phyloP scores from a whole-genome alignment of 2,797 vertebrate species.

The Sebastes itinus region DNA sequence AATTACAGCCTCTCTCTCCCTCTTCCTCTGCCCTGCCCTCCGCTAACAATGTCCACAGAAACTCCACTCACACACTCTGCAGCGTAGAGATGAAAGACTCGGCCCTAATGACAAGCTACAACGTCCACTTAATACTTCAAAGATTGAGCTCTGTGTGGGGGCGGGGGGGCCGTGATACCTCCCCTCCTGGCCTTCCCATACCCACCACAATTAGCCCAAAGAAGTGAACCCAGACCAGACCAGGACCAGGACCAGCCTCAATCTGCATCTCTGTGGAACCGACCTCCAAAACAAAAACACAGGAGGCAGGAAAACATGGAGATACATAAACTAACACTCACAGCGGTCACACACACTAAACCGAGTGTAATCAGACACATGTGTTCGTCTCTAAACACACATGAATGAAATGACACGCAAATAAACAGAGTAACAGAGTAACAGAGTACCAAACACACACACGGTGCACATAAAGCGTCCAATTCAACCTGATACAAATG shows the following conservation, averaged over 20 bases:
- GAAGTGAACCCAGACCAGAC: conserved; percentile 41
- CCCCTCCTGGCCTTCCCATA: conserved; percentile 17
- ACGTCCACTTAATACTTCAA: conserved; percentile 78
- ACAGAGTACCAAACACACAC: not conserved
- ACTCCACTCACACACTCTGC: conserved; percentile 12
- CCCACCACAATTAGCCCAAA: conserved; percentile 55
- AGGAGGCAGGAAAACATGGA: not conserved
- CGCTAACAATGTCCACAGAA: conserved; percentile 41
- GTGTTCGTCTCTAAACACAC: not conserved
- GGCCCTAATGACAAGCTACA: conserved; percentile 76
- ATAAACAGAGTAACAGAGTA: not conserved
- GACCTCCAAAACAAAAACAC: conserved; percentile 8
- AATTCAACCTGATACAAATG: not conserved
- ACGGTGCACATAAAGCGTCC: not conserved
- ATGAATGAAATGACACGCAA: not conserved
- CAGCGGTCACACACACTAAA: not conserved
- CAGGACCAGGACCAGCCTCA: not conserved
- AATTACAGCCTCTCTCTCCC: conserved; percentile 21
- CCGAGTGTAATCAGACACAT: not conserved
- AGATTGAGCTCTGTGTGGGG: conserved; percentile 37
- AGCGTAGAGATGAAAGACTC: conserved; percentile 58
- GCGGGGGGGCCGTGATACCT: not conserved
- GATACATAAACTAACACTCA: not conserved
- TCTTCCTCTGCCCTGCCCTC: conserved; percentile 35
- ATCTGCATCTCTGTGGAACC: conserved; percentile 3